Percentiles rank a stretch among this genome's conserved stretches.
Evolutionary conservation across 37 sponge, comb jelly and placozoan genomes (phyloP).

Genomic region (Halisarca cf. caerulea): DNA sequence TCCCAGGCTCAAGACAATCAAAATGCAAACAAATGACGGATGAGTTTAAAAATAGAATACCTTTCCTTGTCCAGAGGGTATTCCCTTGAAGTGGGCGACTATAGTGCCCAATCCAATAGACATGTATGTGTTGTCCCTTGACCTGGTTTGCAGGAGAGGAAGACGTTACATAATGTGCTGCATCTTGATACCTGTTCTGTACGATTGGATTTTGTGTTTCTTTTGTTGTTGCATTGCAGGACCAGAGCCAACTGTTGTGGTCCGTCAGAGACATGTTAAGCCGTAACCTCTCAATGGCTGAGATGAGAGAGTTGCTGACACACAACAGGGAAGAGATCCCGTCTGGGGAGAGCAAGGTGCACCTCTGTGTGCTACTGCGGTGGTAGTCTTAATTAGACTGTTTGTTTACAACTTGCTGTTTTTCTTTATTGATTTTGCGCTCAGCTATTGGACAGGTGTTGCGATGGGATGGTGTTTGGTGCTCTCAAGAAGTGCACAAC

Average conservation of each 20-base stretch:
- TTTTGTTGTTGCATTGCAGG: constrained; percentile 50
- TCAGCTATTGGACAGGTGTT: constrained; percentile 72
- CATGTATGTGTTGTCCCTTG: too few relatives aligned
- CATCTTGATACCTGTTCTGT: neutral
- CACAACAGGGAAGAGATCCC: constrained; percentile 73
- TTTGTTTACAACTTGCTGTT: constrained; percentile 5
- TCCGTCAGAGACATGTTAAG: constrained; percentile 65
- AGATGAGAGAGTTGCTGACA: constrained; percentile 59
- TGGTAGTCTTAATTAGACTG: neutral
- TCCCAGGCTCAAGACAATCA: too few relatives aligned
- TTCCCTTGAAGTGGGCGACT: too few relatives aligned
- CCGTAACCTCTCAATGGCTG: constrained; percentile 27
- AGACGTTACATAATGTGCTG: neutral
- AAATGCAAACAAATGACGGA: too few relatives aligned
- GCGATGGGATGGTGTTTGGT: constrained; percentile 91
- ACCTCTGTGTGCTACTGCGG: neutral
- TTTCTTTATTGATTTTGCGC: neutral
- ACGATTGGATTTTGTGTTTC: neutral
- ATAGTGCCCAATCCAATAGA: too few relatives aligned
- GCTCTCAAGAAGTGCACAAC: constrained; percentile 71
- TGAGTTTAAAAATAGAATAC: too few relatives aligned
- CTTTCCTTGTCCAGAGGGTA: too few relatives aligned
- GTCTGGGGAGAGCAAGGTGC: constrained; percentile 72
- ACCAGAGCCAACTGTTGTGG: constrained; percentile 83
- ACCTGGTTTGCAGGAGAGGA: too few relatives aligned